Evolutionary conservation across 2,888 invertebrate genomes (phyloP), one percentile per base, ranked within the genome.

Genomic region (Drosophila leonis): DNA sequence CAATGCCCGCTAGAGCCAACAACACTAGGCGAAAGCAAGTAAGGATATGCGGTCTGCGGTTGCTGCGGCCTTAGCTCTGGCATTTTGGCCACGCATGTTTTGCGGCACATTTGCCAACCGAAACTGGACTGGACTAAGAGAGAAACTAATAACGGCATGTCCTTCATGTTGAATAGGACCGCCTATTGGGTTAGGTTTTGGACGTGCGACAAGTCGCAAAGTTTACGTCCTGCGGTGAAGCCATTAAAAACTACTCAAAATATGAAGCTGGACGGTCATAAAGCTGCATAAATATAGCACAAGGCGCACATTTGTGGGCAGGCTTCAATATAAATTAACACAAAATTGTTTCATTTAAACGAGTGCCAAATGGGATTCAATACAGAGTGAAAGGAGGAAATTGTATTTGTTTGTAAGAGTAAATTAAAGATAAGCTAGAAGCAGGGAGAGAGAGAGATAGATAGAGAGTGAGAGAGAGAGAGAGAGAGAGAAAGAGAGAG

Each of bases 211-310:
- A 78, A 83, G 81, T 62, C 74, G 60, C 61, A 72, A 83, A 82
- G 80, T 75, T 71, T 59, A 18, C 55, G 73, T 49, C 72, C 72
- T 65, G 59, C 41, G 66, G 57, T 20, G 44, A 80, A 54, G 54
- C 73, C 87, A 86, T 88, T 90, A 88, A 83, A 83, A 86, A 87
- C 89, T 82, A 90, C 84, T 83, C 89, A 86, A 83, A 90, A 75
- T 80, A 82, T 83, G 69, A 75, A 75, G 88, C 88, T 65, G 86
- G 86, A 72, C 55, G 66, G 51, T 37, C 41, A 57, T 77, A 79
- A 77, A 71, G 66, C 61, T 71, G 65, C 75, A 66, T 44, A 65
- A 72, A 63, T 31, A 29, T 48, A 24, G 42, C 33, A 12, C 18
- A 29, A 66, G 31, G 49, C 42, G 31, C 31, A 24, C 18, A 37